Conservation (phyloP, 1,140 invertebrate species). For the Drosophila setifemur region DNA sequence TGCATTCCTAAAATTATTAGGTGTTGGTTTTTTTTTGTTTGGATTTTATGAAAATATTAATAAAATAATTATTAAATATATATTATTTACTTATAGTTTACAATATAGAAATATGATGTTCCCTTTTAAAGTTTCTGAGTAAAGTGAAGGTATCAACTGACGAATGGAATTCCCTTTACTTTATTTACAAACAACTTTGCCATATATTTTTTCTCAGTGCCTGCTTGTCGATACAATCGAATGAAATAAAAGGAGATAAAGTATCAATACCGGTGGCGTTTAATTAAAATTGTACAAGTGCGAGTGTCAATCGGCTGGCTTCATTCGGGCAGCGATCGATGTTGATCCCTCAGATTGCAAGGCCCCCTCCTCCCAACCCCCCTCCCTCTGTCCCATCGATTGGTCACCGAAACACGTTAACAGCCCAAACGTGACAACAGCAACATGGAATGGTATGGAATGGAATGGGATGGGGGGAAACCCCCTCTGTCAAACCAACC, state of each 20-base stretch:
- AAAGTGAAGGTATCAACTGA: no score
- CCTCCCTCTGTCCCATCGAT: background rate
- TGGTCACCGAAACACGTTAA: constrained; percentile 69
- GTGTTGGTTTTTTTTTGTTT: no score
- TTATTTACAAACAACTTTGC: no score
- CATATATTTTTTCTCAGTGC: constrained; percentile 47
- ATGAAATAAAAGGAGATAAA: constrained; percentile 24
- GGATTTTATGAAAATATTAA: no score
- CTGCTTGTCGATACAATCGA: background rate
- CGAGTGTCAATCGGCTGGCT: constrained; percentile 59
- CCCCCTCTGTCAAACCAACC: background rate
- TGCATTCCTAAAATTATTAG: no score
- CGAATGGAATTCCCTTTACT: no score
- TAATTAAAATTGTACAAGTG: constrained; percentile 81
- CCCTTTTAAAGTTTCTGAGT: no score
- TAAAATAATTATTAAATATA: no score
- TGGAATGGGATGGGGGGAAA: background rate
- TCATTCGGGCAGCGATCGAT: constrained; percentile 25
- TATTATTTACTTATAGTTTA: no score
- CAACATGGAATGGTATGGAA: background rate
- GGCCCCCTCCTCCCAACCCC: background rate
- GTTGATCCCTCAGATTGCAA: background rate
- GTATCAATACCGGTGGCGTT: constrained; percentile 75
- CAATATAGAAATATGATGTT: no score
- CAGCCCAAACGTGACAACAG: constrained; percentile 75